Evolutionary conservation across 2,797 vertebrate species (phyloP).

Genomic region (Epinephelus coioides): DNA sequence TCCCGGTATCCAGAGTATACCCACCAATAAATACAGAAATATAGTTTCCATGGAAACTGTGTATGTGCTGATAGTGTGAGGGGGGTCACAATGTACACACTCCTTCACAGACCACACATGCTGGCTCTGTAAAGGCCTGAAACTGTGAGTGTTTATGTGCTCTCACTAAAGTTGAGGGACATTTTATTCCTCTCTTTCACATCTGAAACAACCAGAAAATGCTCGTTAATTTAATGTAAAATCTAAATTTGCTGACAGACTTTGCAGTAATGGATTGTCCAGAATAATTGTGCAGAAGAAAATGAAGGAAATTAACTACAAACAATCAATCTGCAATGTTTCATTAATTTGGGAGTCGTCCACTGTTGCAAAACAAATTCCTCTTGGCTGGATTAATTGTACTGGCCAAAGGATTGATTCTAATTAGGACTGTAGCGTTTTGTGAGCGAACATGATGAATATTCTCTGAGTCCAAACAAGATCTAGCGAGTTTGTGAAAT

Average conservation of each 20-base stretch:
- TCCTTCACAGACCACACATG: too few species aligned
- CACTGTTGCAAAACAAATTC: constrained; percentile 20
- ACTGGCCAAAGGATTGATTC: background rate
- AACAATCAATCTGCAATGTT: constrained; percentile 24
- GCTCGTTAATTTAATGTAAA: background rate
- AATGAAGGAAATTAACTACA: constrained; percentile 21
- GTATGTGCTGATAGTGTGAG: background rate
- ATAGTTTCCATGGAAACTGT: constrained; percentile 46
- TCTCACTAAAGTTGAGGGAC: background rate
- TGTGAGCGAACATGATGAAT: constrained; percentile 5
- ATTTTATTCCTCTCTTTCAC: background rate
- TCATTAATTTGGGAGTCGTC: constrained; percentile 17
- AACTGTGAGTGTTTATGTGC: background rate
- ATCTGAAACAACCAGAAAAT: background rate
- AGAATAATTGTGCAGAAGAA: background rate
- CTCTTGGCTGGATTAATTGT: constrained; percentile 14
- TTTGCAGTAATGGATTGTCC: background rate
- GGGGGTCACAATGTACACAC: background rate
- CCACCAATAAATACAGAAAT: constrained; percentile 21
- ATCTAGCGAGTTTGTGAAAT: background rate
- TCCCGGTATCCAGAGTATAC: background rate
- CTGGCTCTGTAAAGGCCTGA: background rate
- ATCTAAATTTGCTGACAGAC: background rate
- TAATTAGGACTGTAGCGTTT: constrained; percentile 13
- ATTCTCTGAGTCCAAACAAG: background rate